Conservation (phyloP, 2,888 invertebrate species). For the Acholoe squamosa region DNA sequence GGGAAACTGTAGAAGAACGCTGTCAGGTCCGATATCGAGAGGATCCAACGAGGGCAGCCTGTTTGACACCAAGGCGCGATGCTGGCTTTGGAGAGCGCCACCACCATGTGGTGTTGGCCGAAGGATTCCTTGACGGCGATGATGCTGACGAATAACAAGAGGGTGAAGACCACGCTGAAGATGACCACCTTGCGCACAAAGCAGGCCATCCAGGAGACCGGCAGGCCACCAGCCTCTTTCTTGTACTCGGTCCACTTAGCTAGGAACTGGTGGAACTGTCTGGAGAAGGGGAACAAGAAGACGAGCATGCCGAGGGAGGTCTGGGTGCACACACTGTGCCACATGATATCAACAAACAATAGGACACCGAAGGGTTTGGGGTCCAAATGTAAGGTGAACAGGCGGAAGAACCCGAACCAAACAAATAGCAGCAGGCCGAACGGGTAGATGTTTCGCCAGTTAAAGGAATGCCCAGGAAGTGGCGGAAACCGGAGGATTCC, state of each 20-base stretch:
- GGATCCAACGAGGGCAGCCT: constrained; percentile 54
- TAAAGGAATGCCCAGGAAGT: constrained; percentile 36
- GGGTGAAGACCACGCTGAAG: constrained; percentile 51
- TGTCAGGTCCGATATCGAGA: constrained; percentile 53
- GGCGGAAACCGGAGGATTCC: constrained; percentile 53
- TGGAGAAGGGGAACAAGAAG: constrained; percentile 53
- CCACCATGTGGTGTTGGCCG: constrained; percentile 48
- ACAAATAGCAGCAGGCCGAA: constrained; percentile 57
- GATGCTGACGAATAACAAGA: constrained; percentile 44
- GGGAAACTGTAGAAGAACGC: constrained; percentile 48
- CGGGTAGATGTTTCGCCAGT: constrained; percentile 58
- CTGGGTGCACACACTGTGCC: constrained; percentile 56
- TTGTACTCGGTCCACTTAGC: constrained; percentile 59
- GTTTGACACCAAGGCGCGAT: constrained; percentile 59
- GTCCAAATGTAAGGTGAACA: constrained; percentile 50
- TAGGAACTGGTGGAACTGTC: constrained; percentile 56
- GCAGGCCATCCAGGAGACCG: constrained; percentile 41
- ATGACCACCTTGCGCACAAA: constrained; percentile 35
- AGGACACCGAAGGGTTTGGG: constrained; percentile 57
- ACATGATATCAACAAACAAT: constrained; percentile 51
- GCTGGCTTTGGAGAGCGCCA: constrained; percentile 53
- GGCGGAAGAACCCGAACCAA: constrained; percentile 53
- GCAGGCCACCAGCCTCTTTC: constrained; percentile 50
- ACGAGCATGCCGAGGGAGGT: constrained; percentile 55
- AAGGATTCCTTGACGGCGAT: constrained; percentile 56